Evolutionary conservation across 2,113 vertebrate genomes (phyloP), one percentile per base, ranked within the genome.

Genomic region (Burhinus oedicnemus): DNA sequence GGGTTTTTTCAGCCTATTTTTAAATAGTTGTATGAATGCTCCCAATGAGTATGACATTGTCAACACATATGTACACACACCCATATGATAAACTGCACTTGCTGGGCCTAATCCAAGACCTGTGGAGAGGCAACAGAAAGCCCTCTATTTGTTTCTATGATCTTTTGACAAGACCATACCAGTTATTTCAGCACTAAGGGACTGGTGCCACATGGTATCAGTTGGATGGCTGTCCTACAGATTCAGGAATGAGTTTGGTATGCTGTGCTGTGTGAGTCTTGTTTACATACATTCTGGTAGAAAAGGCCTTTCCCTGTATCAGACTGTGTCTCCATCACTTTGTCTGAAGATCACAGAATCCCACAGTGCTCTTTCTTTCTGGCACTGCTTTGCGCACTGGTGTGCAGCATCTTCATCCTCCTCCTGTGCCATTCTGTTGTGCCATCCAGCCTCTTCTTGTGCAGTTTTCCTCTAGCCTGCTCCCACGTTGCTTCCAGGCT

Each of bases 41-140:
- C 54, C 18, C 49, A 42, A 21, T 54, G 38, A 58, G 7, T 29
- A 60, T 40, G 49, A 45, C 32, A 45, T 70, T 29, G n/a, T 45
- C 11, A 26, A 15, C 71, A 13, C 26, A 34, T 40, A 26, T 2
- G 13, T 76, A n/a, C 0, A 0, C 45, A 36, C 8, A 36, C 15
- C 54, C 20, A 5, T 76, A 38, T 32, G 14, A 51, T 30, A 88
- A 72, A 61, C 29, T 84, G 25, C 0, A 0, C 32, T 36, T 52
- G 19, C 36, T 71, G 21, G 58, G 15, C 40, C n/a, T 62, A 36
- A 57, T 76, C 52, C 36, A 42, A 72, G 70, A 51, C 6, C 32
- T 45, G 40, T 6, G 11, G 34, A 87, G 62, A 77, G 3, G 23
- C 34, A 62, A n/a, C 42, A 68, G 52, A 81, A 85, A 91, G 15